Evolutionary conservation across 2,113 vertebrate genomes (phyloP), one percentile per base, ranked within the genome.

Genomic region (Eretmochelys imbricata): DNA sequence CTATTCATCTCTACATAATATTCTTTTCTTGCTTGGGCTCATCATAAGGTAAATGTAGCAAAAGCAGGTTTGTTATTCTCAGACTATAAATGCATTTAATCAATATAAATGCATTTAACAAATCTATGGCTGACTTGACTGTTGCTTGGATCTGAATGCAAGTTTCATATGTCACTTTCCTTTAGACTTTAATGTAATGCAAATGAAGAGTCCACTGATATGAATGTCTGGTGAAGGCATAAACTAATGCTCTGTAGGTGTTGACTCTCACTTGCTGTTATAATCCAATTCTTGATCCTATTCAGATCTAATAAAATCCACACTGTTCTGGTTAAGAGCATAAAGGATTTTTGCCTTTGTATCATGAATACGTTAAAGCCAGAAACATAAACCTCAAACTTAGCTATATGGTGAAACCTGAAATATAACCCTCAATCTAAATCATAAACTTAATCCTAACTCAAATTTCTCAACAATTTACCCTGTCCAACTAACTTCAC

Each of bases 61-160:
- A 91, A 93, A 96, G 55, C 78, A 83, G 89, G 91, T 94, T 97
- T 96, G 97, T 97, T 98, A 93, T 98, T 95, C 94, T 93, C 91
- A 93, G 88, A 97, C 98, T 97, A 93, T 94, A 97, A 91, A 97
- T 94, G 95, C 80, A 94, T 93, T 87, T 92, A 98, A 98, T 98
- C 98, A 97, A 98, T 98, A 97, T 57, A 98, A 98, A 98, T 96
- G 83, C 80, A 97, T 95, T 98, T 98, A 97, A 85, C 59, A 96
- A 90, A 95, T 97, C 87, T 92, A 59, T 84, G 94, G 90, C 93
- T 94, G 94, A 93, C 79, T 97, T 1, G 20, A 93, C 89, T 96
- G 81, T 96, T 98, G 94, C 82, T 96, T 97, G 48, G 10, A 78
- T 93, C 82, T 94, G 91, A 96, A 93, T 98, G 94, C 96, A 91